Conservation (phyloP, 2,797 vertebrate genomes). For the Coranthus polyacanthus region DNA sequence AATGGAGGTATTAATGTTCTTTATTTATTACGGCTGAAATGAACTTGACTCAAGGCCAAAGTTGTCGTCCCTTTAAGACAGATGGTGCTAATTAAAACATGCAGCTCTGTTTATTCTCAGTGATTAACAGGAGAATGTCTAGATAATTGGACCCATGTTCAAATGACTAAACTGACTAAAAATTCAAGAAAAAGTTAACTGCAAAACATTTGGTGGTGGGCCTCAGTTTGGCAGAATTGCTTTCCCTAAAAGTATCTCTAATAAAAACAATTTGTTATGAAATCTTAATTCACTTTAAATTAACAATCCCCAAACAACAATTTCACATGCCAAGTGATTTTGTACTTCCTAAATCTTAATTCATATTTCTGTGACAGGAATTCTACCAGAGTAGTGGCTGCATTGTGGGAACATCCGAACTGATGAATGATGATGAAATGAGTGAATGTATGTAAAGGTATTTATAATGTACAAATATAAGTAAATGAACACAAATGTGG, state of each 20-base stretch:
- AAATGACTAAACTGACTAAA: no score
- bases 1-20: conserved; percentile 27
- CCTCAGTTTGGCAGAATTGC: no score
- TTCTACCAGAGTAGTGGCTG: no score
- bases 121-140: conserved; percentile 26
- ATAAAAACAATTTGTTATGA: background rate
- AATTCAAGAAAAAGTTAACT: no score
- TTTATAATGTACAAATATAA: no score
- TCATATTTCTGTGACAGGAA: no score
- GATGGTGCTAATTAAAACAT: conserved; percentile 45
- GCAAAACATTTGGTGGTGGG: no score
- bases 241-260: background rate
- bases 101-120: conserved; percentile 29
- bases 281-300: conserved; percentile 7
- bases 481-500: no score
- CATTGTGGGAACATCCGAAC: no score
- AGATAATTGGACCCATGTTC: background rate
- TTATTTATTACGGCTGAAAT: conserved; percentile 13
- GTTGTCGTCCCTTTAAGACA: conserved; percentile 47
- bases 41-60: conserved; percentile 11
- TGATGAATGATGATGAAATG: no score
- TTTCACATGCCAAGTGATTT: background rate
- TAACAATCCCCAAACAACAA: background rate
- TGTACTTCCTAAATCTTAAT: background rate
- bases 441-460: no score